Percentiles rank a stretch among this genome's conserved stretches.
These are phyloP conservation scores for Zophobas morio DNA, from an alignment of 1,140 invertebrate genomes.

Conservation along the genomic window DNA sequence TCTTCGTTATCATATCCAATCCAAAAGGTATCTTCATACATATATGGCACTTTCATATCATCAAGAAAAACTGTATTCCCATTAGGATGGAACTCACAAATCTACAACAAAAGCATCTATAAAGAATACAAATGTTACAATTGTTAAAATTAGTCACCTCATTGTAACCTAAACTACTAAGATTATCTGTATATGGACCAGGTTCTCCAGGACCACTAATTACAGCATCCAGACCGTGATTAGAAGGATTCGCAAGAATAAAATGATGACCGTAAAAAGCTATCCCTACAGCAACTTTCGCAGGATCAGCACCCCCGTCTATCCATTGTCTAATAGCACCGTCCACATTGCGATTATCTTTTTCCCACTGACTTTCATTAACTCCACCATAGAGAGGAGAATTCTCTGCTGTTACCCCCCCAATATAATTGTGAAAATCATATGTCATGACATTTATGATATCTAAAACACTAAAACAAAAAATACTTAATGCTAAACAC, in stretches of 20 bases:
- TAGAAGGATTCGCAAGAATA: constrained; percentile 68
- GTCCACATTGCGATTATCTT: constrained; percentile 37
- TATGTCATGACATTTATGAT: constrained; percentile 80
- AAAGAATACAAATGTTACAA: too few relatives aligned
- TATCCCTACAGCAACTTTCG: constrained; percentile 77
- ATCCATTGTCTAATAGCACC: constrained; percentile 57
- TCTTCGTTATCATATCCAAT: constrained; percentile 79
- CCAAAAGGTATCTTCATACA: constrained; percentile 77
- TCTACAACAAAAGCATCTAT: constrained; percentile 69
- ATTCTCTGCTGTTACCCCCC: constrained; percentile 84
- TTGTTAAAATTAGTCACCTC: neutral
- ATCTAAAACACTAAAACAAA: constrained; percentile 70
- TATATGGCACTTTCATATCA: constrained; percentile 75
- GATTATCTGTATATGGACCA: constrained; percentile 74
- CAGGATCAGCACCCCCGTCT: constrained; percentile 66
- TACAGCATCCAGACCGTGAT: constrained; percentile 70
- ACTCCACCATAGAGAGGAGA: constrained; percentile 85
- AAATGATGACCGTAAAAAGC: constrained; percentile 78
- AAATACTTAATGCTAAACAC: constrained; percentile 7
- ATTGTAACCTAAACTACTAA: constrained; percentile 75
- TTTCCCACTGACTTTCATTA: constrained; percentile 74
- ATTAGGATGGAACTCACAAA: constrained; percentile 17
- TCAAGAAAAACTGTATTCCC: constrained; percentile 66
- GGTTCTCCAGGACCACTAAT: constrained; percentile 71
- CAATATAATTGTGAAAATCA: constrained; percentile 83